A percentile compares a stretch with the other conserved stretches of the same genome.
Conservation (phyloP, 1,140 invertebrate species). For the Harlomillsia oculata region DNA sequence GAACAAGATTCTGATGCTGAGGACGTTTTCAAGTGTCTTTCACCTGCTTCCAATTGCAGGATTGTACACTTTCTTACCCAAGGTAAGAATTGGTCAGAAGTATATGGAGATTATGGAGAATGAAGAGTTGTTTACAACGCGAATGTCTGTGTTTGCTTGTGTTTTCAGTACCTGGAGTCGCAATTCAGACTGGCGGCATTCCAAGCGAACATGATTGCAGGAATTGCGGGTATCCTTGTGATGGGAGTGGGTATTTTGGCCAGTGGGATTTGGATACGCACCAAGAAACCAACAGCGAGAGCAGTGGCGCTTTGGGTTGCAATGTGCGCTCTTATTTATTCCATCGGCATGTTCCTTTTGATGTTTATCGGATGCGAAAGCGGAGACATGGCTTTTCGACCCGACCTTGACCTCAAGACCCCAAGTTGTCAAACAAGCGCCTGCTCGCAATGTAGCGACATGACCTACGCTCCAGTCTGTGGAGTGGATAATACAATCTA, state of each 20-base stretch:
- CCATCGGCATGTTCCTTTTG: conserved; percentile 49
- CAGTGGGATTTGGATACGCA: conserved; percentile 65
- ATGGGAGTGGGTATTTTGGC: conserved; percentile 54
- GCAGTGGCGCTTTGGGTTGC: conserved; percentile 67
- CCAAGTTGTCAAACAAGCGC: conserved; percentile 14
- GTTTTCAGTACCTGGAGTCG: conserved; percentile 80
- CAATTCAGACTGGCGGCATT: conserved; percentile 80
- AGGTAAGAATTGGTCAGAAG: too few relatives aligned
- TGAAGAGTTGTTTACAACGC: too few relatives aligned
- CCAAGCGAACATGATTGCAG: conserved; percentile 81
- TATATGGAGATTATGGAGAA: conserved; percentile 83
- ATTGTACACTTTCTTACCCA: conserved; percentile 84
- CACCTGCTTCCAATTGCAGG: conserved; percentile 83
- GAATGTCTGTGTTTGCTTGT: too few relatives aligned
- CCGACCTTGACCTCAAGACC: not conserved
- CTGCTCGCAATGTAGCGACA: conserved; percentile 17
- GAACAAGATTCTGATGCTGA: conserved; percentile 81
- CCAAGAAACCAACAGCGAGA: conserved; percentile 71
- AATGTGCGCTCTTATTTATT: conserved; percentile 73
- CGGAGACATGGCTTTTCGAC: conserved; percentile 3
- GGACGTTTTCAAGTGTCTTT: conserved; percentile 76
- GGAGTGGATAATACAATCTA: conserved; percentile 68
- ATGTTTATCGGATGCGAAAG: conserved; percentile 29
- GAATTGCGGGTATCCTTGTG: conserved; percentile 73
- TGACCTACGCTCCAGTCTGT: conserved; percentile 43